These are phyloP conservation scores for Callionymus lyra DNA, from an alignment of 2,113 vertebrate species.

Conservation along the genomic window DNA sequence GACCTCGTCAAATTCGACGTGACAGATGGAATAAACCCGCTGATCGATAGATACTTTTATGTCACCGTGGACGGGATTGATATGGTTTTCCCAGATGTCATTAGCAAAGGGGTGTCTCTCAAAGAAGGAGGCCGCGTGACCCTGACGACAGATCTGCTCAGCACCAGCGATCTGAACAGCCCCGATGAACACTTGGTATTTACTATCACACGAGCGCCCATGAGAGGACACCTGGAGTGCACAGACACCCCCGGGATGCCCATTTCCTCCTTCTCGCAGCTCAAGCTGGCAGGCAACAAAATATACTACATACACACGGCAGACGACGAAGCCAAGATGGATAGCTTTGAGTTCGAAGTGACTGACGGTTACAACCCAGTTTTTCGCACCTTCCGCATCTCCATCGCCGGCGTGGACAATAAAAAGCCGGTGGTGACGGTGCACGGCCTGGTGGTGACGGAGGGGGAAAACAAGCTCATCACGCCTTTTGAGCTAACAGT, in stretches of 20 bases:
- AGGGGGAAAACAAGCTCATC: slow-evolving; percentile 82
- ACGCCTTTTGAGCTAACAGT: slow-evolving; percentile 90
- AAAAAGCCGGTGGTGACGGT: slow-evolving; percentile 88
- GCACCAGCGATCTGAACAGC: slow-evolving; percentile 90
- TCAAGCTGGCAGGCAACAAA: slow-evolving; percentile 90
- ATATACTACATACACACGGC: slow-evolving; percentile 90
- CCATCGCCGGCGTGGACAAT: slow-evolving; percentile 90
- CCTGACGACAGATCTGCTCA: slow-evolving; percentile 90
- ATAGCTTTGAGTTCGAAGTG: slow-evolving; percentile 95
- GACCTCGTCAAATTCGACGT: slow-evolving; percentile 96
- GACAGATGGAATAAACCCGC: slow-evolving; percentile 85
- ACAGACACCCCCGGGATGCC: slow-evolving; percentile 79
- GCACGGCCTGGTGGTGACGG: slow-evolving; percentile 74
- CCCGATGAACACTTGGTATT: slow-evolving; percentile 90
- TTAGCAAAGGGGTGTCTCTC: slow-evolving; percentile 89
- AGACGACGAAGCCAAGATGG: slow-evolving; percentile 90
- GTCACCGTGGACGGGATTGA: slow-evolving; percentile 82
- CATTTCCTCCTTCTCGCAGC: slow-evolving; percentile 86
- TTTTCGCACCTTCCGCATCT: slow-evolving; percentile 90
- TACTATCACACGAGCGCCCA: slow-evolving; percentile 83
- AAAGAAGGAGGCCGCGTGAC: slow-evolving; percentile 88
- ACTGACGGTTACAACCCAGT: slow-evolving; percentile 91
- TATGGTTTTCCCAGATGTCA: slow-evolving; percentile 85
- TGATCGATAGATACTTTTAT: slow-evolving; percentile 95
- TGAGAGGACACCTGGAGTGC: slow-evolving; percentile 86